These are phyloP conservation scores for Whitmania pigra DNA, from an alignment of 1,140 invertebrate genomes.

Conservation along the genomic window DNA sequence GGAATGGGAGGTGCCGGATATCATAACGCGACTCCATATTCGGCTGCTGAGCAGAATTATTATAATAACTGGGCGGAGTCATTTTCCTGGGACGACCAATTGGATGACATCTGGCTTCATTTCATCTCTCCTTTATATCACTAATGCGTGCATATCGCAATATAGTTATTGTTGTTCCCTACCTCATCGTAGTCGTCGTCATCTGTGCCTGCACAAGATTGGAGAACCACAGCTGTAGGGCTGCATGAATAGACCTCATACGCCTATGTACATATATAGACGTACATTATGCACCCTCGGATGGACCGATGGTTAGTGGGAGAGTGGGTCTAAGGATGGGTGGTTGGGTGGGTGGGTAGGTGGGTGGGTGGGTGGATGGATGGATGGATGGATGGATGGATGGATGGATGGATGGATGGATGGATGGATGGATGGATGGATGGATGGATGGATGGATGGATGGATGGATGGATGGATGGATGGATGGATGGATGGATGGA, in stretches of 20 bases:
- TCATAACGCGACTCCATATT: no score
- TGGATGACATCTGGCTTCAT: no score
- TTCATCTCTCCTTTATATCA: no score
- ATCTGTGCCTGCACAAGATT: neutral
- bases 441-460: neutral
- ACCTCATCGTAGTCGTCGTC: conserved; percentile 3
- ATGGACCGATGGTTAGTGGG: neutral
- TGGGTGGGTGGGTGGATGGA: neutral
- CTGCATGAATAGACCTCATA: neutral
- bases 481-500: neutral
- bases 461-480: neutral
- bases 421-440: neutral
- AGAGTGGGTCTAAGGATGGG: neutral
- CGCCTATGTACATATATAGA: conserved; percentile 1
- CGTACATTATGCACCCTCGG: neutral
- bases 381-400: neutral
- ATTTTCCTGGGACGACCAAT: no score
- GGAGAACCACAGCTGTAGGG: no score
- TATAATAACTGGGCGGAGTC: no score
- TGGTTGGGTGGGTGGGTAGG: neutral
- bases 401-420: conserved; percentile 4
- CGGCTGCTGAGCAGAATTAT: no score
- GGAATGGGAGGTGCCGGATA: no score
- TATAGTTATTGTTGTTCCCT: conserved; percentile 8
- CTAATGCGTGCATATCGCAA: neutral